Conservation (phyloP, 1,140 invertebrate genomes). For the Thaumatotibia leucotreta region DNA sequence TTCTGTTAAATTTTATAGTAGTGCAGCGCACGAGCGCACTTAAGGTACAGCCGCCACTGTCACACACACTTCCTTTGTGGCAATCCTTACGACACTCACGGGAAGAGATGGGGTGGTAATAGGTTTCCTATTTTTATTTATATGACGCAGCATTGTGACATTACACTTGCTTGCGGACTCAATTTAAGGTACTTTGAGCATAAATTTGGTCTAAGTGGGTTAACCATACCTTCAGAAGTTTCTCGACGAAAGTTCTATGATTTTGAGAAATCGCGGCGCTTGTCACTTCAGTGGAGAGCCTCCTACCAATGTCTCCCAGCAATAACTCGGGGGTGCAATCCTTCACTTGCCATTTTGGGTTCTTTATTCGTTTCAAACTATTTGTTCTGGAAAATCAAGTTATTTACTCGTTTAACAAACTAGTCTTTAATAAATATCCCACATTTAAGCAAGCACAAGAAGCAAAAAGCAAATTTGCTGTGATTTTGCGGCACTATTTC, state of each 20-base stretch:
- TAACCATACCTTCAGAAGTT: conserved; percentile 89
- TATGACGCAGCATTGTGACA: too few species aligned
- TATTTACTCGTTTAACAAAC: background rate
- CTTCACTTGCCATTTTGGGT: conserved; percentile 79
- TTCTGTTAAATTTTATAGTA: too few species aligned
- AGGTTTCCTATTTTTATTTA: too few species aligned
- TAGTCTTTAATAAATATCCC: background rate
- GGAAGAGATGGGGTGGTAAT: too few species aligned
- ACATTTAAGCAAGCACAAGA: conserved; percentile 29
- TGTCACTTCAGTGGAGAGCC: conserved; percentile 79
- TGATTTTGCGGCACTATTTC: background rate
- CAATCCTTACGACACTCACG: too few species aligned
- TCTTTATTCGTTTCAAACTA: conserved; percentile 79
- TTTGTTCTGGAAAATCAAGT: conserved; percentile 74
- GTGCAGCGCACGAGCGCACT: too few species aligned
- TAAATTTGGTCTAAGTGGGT: too few species aligned
- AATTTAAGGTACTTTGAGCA: too few species aligned
- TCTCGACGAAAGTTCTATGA: conserved; percentile 99
- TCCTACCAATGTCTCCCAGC: conserved; percentile 61
- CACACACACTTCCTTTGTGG: too few species aligned
- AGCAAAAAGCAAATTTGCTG: conserved; percentile 22
- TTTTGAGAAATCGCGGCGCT: conserved; percentile 95
- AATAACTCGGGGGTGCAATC: conserved; percentile 76
- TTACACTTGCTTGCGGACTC: too few species aligned
- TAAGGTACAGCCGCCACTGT: too few species aligned